A percentile compares a stretch with the other conserved stretches of the same genome.
phyloP scores from a whole-genome alignment of 2,797 vertebrate species.

The Oryzias dopingdopingensis region DNA sequence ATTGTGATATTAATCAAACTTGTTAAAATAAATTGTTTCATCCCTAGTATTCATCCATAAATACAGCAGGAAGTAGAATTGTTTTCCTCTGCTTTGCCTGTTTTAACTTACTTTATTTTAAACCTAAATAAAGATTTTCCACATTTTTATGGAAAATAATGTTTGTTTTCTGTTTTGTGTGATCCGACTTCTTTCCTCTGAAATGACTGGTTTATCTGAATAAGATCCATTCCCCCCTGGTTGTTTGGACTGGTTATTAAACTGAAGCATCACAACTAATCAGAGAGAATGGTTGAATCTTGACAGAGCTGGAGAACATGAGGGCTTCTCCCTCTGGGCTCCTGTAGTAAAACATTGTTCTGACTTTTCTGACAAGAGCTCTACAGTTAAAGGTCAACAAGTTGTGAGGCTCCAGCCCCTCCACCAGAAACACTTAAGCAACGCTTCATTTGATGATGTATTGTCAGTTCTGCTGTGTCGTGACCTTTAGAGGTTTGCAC shows the following conservation, averaged over 20 bases:
- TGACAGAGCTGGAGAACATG: not conserved
- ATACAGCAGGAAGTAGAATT: too few species aligned
- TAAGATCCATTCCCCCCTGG: not conserved
- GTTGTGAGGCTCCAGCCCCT: slow-evolving; percentile 19
- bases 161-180: not conserved
- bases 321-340: slow-evolving; percentile 12
- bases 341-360: slow-evolving; percentile 30
- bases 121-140: too few species aligned
- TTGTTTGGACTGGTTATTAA: slow-evolving; percentile 2
- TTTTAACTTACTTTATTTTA: too few species aligned
- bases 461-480: slow-evolving; percentile 20
- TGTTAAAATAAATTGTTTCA: too few species aligned
- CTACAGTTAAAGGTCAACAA: slow-evolving; percentile 42
- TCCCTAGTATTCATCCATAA: too few species aligned
- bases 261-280: not conserved
- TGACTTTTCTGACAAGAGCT: slow-evolving; percentile 23
- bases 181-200: slow-evolving; percentile 1
- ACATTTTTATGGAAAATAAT: too few species aligned
- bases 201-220: not conserved
- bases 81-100: too few species aligned
- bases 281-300: not conserved
- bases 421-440: slow-evolving; percentile 20
- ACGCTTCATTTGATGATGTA: slow-evolving; percentile 28
- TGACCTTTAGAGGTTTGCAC: slow-evolving; percentile 32
- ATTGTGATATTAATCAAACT: too few species aligned